Evolutionary conservation across 2,113 vertebrate genomes (phyloP).

Genomic region (Nothoprocta pentlandii): DNA sequence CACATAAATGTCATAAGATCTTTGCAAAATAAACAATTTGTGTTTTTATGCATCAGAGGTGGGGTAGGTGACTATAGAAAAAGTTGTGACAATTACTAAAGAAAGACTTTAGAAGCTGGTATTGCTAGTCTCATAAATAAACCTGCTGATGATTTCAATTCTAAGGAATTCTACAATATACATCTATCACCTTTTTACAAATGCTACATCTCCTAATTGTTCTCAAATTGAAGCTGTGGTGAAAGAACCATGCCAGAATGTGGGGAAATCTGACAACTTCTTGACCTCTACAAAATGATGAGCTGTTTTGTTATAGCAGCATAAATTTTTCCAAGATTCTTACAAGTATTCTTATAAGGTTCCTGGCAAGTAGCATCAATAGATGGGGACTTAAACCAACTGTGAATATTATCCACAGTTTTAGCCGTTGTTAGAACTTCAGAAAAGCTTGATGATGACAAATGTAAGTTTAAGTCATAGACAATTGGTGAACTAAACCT

Average conservation of each 20-base stretch:
- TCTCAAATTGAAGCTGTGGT: background rate
- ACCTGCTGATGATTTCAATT: background rate
- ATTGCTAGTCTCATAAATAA: background rate
- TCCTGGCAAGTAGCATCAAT: background rate
- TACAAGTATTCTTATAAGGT: background rate
- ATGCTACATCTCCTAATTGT: background rate
- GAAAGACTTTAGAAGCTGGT: background rate
- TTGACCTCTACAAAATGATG: background rate
- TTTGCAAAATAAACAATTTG: conserved; percentile 13
- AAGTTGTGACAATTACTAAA: conserved; percentile 21
- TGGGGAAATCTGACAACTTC: background rate
- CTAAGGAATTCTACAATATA: background rate
- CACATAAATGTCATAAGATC: background rate
- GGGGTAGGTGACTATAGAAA: conserved; percentile 24
- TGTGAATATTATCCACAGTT: background rate
- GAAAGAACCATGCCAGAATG: background rate
- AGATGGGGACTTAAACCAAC: background rate
- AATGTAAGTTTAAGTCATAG: background rate
- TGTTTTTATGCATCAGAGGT: conserved; percentile 31
- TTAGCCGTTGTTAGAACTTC: background rate
- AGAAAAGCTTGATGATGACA: background rate
- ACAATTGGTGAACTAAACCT: fast-evolving
- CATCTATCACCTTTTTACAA: background rate
- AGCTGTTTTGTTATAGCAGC: background rate
- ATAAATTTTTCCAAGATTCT: background rate